Conservation (phyloP, 1,140 invertebrate species). For the Euura lappo region DNA sequence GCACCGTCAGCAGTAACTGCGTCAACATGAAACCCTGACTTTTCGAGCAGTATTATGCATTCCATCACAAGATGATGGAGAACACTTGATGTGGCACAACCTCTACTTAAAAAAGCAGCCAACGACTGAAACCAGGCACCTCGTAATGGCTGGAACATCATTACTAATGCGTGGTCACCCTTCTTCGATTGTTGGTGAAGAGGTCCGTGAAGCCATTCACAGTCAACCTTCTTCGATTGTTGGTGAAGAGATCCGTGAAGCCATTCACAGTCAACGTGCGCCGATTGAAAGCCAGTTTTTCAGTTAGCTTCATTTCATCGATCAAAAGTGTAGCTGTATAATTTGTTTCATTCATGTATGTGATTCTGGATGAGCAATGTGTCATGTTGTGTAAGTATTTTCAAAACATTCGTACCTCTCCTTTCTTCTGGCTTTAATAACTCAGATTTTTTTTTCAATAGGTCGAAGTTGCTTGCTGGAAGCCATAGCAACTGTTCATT, state of each 20-base stretch:
- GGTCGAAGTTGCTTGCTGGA: no score
- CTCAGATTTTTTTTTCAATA: no score
- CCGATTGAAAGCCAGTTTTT: no score
- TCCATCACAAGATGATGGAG: conserved; percentile 19
- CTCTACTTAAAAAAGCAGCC: conserved; percentile 9
- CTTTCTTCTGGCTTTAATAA: no score
- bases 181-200: conserved; percentile 15
- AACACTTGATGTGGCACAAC: not conserved
- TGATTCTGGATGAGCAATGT: no score
- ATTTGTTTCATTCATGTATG: no score
- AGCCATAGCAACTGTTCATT: no score
- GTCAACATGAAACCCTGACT: conserved; percentile 18
- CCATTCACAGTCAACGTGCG: no score
- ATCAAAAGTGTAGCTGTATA: no score
- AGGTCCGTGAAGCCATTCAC: conserved; percentile 17
- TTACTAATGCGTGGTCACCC: conserved; percentile 32
- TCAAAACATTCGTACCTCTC: no score
- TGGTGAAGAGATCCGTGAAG: conserved; percentile 21
- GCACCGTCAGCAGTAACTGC: conserved; percentile 16
- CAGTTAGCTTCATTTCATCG: no score
- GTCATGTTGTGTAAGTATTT: no score
- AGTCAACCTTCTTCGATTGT: conserved; percentile 9
- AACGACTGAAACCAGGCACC: conserved; percentile 27
- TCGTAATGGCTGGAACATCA: conserved; percentile 34
- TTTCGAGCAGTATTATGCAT: conserved; percentile 16